These are phyloP conservation scores for Dolichallabes microphthalmus DNA, from an alignment of 2,113 vertebrate species.

Conservation along the genomic window DNA sequence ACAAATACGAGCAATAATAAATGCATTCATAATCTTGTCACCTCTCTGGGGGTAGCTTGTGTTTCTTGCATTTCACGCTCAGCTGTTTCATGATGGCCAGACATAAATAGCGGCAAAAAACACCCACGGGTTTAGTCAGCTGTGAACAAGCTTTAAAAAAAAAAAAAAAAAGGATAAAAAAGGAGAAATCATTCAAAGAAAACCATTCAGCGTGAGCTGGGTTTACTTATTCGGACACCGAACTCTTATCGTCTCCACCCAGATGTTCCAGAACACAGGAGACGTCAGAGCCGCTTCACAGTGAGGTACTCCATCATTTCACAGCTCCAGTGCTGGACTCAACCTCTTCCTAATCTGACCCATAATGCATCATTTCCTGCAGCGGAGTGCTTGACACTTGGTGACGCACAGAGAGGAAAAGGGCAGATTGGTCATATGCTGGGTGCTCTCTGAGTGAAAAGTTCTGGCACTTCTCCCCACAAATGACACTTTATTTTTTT, in stretches of 20 bases:
- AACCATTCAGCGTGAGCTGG: neutral
- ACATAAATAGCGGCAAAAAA: slow-evolving; percentile 29
- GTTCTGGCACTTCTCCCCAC: slow-evolving; percentile 3
- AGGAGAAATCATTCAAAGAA: neutral
- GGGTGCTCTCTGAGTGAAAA: slow-evolving; percentile 13
- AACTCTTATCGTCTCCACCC: slow-evolving; percentile 63
- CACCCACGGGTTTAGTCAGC: slow-evolving; percentile 12
- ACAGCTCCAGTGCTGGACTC: slow-evolving; percentile 34
- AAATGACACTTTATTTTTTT: neutral
- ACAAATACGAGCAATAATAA: slow-evolving; percentile 43
- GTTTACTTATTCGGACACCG: neutral
- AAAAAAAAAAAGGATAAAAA: neutral
- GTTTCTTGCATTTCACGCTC: slow-evolving; percentile 37
- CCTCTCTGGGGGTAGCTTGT: slow-evolving; percentile 34
- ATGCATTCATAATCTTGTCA: slow-evolving; percentile 38
- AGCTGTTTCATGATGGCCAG: slow-evolving; percentile 37
- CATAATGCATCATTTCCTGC: slow-evolving; percentile 52
- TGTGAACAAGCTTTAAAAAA: slow-evolving; percentile 31
- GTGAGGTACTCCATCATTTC: slow-evolving; percentile 58
- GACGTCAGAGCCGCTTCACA: slow-evolving; percentile 52
- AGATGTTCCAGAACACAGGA: slow-evolving; percentile 52
- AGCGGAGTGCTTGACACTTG: slow-evolving; percentile 45
- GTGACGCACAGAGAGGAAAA: slow-evolving; percentile 44
- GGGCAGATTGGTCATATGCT: slow-evolving; percentile 56
- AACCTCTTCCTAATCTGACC: slow-evolving; percentile 47